phyloP scores from a whole-genome alignment of 2,113 vertebrate genomes.

The Lagopus muta region DNA sequence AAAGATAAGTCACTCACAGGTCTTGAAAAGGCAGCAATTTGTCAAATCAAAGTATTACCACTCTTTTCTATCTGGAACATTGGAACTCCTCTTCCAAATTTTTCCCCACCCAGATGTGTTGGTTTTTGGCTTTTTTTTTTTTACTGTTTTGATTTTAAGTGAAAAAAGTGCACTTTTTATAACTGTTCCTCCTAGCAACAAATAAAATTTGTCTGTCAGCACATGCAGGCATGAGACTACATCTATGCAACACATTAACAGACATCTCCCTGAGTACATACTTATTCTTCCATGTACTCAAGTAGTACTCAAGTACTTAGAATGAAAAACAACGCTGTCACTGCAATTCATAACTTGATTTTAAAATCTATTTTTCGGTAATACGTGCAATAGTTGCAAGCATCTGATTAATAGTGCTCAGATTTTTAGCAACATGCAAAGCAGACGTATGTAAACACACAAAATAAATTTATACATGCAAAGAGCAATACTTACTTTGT shows the following conservation, averaged over 20 bases:
- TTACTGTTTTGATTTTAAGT: no score
- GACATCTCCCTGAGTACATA: rapidly evolving
- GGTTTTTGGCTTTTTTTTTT: no score
- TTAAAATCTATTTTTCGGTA: not conserved
- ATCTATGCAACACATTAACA: not conserved
- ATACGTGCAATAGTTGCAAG: rapidly evolving
- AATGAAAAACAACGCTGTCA: not conserved
- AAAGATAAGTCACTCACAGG: rapidly evolving
- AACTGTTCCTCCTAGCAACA: not conserved
- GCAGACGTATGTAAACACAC: rapidly evolving
- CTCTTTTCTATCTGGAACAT: not conserved
- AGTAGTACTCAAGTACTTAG: no score
- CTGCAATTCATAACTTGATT: not conserved
- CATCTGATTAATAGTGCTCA: not conserved
- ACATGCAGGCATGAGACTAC: rapidly evolving
- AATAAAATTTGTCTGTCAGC: not conserved
- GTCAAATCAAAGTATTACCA: not conserved
- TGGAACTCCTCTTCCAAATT: not conserved
- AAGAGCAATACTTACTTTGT: conserved; percentile 81
- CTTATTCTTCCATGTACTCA: not conserved
- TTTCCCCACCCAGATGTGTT: not conserved
- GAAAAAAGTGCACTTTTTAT: no score
- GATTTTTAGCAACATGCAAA: not conserved
- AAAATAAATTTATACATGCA: rapidly evolving
- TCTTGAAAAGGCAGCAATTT: not conserved